These are phyloP conservation scores for Micronycteris hirsuta DNA, from an alignment of 2,113 vertebrate species.

Conservation along the genomic window DNA sequence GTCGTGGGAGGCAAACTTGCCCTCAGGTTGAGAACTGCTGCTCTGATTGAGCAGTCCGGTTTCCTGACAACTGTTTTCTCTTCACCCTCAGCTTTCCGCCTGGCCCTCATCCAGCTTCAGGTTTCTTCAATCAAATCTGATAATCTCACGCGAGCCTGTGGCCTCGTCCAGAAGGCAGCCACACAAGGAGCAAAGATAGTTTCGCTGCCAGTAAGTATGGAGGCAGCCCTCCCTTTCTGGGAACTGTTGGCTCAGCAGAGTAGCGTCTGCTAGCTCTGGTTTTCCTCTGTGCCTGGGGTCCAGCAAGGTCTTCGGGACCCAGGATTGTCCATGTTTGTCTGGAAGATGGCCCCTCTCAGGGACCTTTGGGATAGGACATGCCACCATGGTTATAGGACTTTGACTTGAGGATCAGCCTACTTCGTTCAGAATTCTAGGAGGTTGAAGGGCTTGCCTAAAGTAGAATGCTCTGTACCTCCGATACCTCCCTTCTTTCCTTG, in stretches of 20 bases:
- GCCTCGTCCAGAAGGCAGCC: slow-evolving; percentile 89
- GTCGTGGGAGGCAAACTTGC: neutral
- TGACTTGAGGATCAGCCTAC: neutral
- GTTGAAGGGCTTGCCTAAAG: neutral
- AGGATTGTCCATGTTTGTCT: neutral
- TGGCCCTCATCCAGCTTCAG: slow-evolving; percentile 92
- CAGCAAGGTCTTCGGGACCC: neutral
- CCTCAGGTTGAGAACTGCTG: neutral
- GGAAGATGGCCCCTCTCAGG: neutral
- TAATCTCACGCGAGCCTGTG: slow-evolving; percentile 87
- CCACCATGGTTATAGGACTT: neutral
- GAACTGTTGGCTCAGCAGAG: too few species aligned
- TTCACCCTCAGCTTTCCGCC: slow-evolving; percentile 86
- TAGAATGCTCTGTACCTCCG: neutral
- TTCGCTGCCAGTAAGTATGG: slow-evolving; percentile 90
- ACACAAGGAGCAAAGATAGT: slow-evolving; percentile 89
- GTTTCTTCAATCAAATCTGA: slow-evolving; percentile 90
- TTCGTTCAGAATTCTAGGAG: neutral
- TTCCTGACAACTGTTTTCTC: neutral
- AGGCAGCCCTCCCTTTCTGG: neutral
- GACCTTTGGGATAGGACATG: neutral
- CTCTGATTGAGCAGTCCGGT: neutral
- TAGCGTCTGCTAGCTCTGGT: neutral
- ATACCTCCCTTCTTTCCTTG: neutral
- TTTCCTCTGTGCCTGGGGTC: neutral